Percentiles rank a stretch among this genome's conserved stretches.
These are phyloP conservation scores for Heliocidaris erythrogramma DNA, from an alignment of 35 echinoderm and acorn worm species.

Conservation along the genomic window DNA sequence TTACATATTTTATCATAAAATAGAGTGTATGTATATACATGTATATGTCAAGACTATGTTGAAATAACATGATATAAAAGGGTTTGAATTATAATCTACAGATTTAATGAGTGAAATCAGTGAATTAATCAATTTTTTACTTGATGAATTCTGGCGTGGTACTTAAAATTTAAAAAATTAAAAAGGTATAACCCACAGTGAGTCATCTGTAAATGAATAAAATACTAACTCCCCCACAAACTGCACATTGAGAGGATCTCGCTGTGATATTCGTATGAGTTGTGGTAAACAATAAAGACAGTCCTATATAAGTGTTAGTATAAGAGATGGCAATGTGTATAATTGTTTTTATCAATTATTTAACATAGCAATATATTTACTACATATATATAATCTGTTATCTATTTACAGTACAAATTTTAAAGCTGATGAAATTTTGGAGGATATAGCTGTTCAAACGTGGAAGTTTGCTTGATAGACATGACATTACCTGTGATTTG, in stretches of 20 bases:
- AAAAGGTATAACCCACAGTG: too few relatives aligned
- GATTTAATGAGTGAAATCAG: too few relatives aligned
- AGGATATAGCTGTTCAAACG: not conserved
- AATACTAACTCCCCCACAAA: not conserved
- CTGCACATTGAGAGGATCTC: not conserved
- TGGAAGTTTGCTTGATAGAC: too few relatives aligned
- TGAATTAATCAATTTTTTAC: too few relatives aligned
- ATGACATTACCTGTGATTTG: too few relatives aligned
- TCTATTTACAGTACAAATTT: not conserved
- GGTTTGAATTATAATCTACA: too few relatives aligned
- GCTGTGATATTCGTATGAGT: not conserved
- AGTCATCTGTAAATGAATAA: not conserved
- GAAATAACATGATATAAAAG: too few relatives aligned
- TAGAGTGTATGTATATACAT: too few relatives aligned
- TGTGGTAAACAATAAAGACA: not conserved
- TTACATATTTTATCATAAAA: too few relatives aligned
- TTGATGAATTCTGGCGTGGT: too few relatives aligned
- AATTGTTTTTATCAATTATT: not conserved
- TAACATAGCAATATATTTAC: not conserved
- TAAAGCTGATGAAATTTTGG: not conserved
- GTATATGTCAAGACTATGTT: too few relatives aligned
- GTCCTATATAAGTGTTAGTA: not conserved
- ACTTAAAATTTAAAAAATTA: too few relatives aligned
- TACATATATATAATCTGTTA: not conserved
- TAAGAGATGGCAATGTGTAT: not conserved